phyloP scores from a whole-genome alignment of 2,797 vertebrate genomes.

The Dipus sagitta region DNA sequence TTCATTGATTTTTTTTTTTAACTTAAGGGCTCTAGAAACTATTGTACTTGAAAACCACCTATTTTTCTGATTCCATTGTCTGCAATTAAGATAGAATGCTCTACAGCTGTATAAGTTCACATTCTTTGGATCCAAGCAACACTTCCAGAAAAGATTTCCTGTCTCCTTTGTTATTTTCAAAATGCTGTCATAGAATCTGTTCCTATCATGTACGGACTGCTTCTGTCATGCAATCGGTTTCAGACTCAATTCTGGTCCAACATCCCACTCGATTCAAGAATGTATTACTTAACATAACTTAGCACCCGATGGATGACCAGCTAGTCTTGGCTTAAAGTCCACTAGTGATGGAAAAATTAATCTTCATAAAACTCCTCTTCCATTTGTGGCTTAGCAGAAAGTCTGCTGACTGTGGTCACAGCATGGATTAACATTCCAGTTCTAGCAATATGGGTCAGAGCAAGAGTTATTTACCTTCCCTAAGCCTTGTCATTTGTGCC shows the following conservation, averaged over 20 bases:
- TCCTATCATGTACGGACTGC: background rate
- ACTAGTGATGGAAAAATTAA: slow-evolving; percentile 17
- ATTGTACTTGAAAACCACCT: slow-evolving; percentile 52
- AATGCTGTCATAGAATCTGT: slow-evolving; percentile 36
- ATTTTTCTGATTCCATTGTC: slow-evolving; percentile 18
- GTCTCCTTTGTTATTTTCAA: slow-evolving; percentile 53
- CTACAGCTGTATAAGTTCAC: background rate
- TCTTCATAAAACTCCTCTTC: background rate
- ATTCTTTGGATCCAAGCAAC: slow-evolving; percentile 27
- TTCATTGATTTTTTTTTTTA: background rate
- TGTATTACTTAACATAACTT: slow-evolving; percentile 53
- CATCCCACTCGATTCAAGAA: background rate
- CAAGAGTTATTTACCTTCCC: background rate
- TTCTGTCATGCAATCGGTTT: slow-evolving; percentile 30
- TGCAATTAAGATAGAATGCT: slow-evolving; percentile 23
- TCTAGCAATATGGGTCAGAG: background rate
- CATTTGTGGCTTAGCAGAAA: slow-evolving; percentile 11
- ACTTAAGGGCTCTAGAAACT: background rate
- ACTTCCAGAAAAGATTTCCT: slow-evolving; percentile 42
- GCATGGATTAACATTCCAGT: background rate
- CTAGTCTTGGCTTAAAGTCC: slow-evolving; percentile 26
- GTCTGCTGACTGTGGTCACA: background rate
- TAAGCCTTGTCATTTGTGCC: background rate
- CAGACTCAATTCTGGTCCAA: slow-evolving; percentile 16
- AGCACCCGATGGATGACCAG: background rate